Conservation (phyloP, 2,797 vertebrate genomes). For the Spondyliosoma cantharus region DNA sequence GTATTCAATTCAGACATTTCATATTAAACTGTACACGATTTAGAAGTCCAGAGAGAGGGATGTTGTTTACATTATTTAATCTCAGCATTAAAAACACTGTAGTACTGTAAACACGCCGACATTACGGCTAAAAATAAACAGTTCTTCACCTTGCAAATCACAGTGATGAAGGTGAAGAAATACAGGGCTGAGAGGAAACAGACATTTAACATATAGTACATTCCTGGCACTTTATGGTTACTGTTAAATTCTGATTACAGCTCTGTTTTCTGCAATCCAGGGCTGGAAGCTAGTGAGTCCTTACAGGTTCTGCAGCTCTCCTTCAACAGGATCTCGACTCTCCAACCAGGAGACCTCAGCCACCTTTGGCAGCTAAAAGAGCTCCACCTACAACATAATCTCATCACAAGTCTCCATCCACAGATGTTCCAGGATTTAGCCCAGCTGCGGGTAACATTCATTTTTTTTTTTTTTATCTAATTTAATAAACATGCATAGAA, state of each 20-base stretch:
- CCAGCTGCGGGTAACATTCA: slow-evolving; percentile 84
- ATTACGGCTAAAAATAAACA: slow-evolving; percentile 2
- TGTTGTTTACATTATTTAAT: slow-evolving; percentile 2
- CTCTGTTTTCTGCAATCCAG: slow-evolving; percentile 62
- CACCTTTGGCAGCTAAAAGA: slow-evolving; percentile 84
- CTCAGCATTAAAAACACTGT: slow-evolving; percentile 1
- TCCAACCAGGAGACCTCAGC: slow-evolving; percentile 79
- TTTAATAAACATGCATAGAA: not conserved
- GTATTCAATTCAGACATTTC: not conserved
- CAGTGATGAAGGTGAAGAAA: slow-evolving; percentile 20
- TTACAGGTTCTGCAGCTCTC: slow-evolving; percentile 86
- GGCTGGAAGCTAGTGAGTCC: slow-evolving; percentile 71
- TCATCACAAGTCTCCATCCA: slow-evolving; percentile 85
- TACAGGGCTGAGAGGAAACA: slow-evolving; percentile 13
- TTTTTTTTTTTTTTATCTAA: not conserved
- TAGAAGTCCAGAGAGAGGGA: not conserved
- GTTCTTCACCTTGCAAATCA: slow-evolving; percentile 4
- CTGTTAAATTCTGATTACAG: slow-evolving; percentile 29
- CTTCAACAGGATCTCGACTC: slow-evolving; percentile 85
- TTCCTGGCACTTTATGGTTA: slow-evolving; percentile 13
- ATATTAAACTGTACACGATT: slow-evolving; percentile 3
- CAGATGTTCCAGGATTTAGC: slow-evolving; percentile 84
- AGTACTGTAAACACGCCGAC: not conserved
- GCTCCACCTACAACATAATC: slow-evolving; percentile 87
- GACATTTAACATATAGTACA: slow-evolving; percentile 8